These are phyloP conservation scores for Conus betulinus DNA, from an alignment of 1,140 invertebrate genomes.

Conservation along the genomic window DNA sequence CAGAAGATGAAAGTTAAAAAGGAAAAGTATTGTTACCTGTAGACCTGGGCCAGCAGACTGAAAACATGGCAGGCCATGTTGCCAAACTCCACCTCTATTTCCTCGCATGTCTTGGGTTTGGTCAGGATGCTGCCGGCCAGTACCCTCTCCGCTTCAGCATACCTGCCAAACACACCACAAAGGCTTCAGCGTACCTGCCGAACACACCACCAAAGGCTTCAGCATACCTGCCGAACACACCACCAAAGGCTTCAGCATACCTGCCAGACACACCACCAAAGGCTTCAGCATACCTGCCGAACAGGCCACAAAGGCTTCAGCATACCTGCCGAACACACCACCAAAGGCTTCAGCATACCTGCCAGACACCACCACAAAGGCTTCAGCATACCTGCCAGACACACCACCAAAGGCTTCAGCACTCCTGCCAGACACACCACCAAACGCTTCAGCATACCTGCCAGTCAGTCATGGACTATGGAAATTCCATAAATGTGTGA, in stretches of 20 bases:
- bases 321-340: constrained; percentile 77
- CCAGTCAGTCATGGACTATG: background rate
- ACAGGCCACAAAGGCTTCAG: constrained; percentile 85
- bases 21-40: constrained; percentile 53
- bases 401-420: too few relatives aligned
- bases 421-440: too few relatives aligned
- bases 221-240: constrained; percentile 78
- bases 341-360: constrained; percentile 82
- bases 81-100: constrained; percentile 89
- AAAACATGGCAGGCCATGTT: constrained; percentile 93
- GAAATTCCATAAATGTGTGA: background rate
- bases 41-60: constrained; percentile 86
- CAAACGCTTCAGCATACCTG: too few relatives aligned
- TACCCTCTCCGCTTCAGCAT: constrained; percentile 84
- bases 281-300: constrained; percentile 75
- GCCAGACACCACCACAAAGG: constrained; percentile 9
- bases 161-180: constrained; percentile 75
- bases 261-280: constrained; percentile 69
- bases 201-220: constrained; percentile 85
- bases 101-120: constrained; percentile 81
- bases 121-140: constrained; percentile 81
- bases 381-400: too few relatives aligned
- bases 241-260: constrained; percentile 80
- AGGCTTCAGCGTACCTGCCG: constrained; percentile 74
- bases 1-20: too few relatives aligned